Base-by-base conservation (phyloP, 37 sponge, comb jelly and placozoan genomes). In the Amphimedon queenslandica region DNA sequence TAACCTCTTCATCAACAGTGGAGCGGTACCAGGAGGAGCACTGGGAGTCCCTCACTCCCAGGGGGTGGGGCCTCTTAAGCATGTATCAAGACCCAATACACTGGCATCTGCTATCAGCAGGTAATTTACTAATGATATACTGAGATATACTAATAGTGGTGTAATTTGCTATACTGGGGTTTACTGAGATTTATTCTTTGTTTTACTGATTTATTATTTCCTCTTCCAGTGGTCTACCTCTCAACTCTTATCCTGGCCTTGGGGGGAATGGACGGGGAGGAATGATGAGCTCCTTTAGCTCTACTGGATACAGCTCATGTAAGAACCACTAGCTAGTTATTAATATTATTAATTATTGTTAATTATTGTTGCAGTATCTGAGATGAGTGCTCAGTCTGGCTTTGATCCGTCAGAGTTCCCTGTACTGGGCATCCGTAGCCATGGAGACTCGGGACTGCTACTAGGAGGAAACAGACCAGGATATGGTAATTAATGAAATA, bases 61-160 rank as follows among this genome's bases (percentile, higher is more conserved):
- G 74, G 85, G 70, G 74, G 42, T 74, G 68, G 85, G 61, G 24
- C 5, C 61, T 5, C 5, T 6, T n/a, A 11, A n/a, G 5, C 23
- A 13, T 11, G 28, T 11, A 60, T 47, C 53, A 47, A 57, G 90
- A 51, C 85, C 90, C 0, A 80, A 71, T 38, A 73, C 78, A 34
- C 57, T 90, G 20, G 79, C 90, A 25, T 79, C 90, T 10, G 90
- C 85, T 64, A 84, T 90, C 67, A 84, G 86, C 56, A 84, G 82
- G 85, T 90, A 47, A 47, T n/a, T n/a, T n/a, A n/a, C n/a, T n/a
- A n/a, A n/a, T n/a, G n/a, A n/a, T n/a, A n/a, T n/a, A n/a, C n/a
- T n/a, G n/a, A n/a, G n/a, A n/a, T n/a, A n/a, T n/a, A n/a, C n/a
- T n/a, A n/a, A n/a, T n/a, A n/a, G n/a, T n/a, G n/a, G n/a, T n/a